Evolutionary conservation across 2,888 invertebrate species (phyloP).

Genomic region (Trachelus troglodyta): DNA sequence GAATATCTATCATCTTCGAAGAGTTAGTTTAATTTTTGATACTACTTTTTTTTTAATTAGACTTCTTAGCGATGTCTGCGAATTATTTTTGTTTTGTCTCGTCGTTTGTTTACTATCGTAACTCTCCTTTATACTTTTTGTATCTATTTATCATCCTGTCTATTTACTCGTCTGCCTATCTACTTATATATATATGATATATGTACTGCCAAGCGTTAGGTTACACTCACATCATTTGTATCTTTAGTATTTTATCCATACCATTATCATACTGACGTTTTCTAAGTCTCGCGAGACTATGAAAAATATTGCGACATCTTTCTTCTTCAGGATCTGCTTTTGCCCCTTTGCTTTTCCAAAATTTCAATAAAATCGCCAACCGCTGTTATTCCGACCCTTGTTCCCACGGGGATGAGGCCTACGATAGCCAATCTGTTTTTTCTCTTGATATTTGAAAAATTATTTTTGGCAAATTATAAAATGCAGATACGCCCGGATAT

Average conservation of each 20-base stretch:
- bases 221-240: not conserved
- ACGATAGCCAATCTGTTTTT: not conserved
- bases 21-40: constrained; percentile 3
- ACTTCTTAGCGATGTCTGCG: not conserved
- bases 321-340: not conserved
- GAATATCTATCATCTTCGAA: not conserved
- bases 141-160: not conserved
- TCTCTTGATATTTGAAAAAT: not conserved
- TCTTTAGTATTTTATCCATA: not conserved
- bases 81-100: not conserved
- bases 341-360: not conserved
- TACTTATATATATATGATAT: not conserved
- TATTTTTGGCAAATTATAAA: not conserved
- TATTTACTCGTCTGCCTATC: constrained; percentile 1
- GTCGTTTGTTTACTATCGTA: constrained; percentile 1
- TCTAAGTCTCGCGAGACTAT: not conserved
- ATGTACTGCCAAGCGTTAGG: not conserved
- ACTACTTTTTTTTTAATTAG: constrained; percentile 5
- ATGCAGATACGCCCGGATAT: not conserved
- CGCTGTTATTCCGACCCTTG: not conserved
- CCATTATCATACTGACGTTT: not conserved
- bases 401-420: not conserved
- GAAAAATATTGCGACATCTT: not conserved
- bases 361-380: not conserved
- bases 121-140: not conserved